phyloP scores from a whole-genome alignment of 92 coral and sea anemone species.

The Epizoanthus stellaris region DNA sequence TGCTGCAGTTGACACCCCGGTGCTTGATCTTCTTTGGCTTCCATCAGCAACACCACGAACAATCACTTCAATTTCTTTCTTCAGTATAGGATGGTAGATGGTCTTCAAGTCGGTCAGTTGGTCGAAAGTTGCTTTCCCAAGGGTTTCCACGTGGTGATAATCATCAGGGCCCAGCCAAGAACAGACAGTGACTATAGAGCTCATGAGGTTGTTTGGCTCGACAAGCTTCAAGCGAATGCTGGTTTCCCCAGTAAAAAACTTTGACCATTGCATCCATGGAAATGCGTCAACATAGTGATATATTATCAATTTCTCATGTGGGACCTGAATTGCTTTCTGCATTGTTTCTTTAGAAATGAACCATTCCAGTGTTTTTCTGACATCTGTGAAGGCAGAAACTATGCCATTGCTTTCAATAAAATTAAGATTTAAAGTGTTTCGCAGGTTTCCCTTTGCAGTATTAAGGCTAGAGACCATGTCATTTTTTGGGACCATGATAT shows the following conservation, averaged over 20 bases:
- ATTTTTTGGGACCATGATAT: constrained; percentile 51
- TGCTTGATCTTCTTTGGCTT: constrained; percentile 32
- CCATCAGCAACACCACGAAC: constrained; percentile 60
- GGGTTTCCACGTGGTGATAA: constrained; percentile 39
- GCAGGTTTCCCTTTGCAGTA: constrained; percentile 14
- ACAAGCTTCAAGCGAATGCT: constrained; percentile 44
- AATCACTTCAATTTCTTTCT: constrained; percentile 41
- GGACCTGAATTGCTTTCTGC: constrained; percentile 14
- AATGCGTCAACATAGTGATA: constrained; percentile 40
- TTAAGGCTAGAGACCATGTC: constrained; percentile 12
- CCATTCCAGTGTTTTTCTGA: too few species aligned
- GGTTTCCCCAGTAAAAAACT: constrained; percentile 46
- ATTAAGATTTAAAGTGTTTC: too few species aligned
- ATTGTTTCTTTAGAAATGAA: too few species aligned
- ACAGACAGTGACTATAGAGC: constrained; percentile 48
- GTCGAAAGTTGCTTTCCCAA: constrained; percentile 26
- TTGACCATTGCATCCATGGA: constrained; percentile 45
- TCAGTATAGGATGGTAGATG: constrained; percentile 40
- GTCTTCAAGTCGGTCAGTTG: constrained; percentile 46
- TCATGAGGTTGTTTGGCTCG: constrained; percentile 52
- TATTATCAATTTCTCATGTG: constrained; percentile 15
- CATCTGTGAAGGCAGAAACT: too few species aligned
- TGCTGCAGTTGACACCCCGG: constrained; percentile 55
- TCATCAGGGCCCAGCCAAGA: constrained; percentile 49
- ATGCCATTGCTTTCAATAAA: too few species aligned